Evolutionary conservation across 2,113 vertebrate species (phyloP), one percentile per base, ranked within the genome.

Genomic region (Procavia capensis): DNA sequence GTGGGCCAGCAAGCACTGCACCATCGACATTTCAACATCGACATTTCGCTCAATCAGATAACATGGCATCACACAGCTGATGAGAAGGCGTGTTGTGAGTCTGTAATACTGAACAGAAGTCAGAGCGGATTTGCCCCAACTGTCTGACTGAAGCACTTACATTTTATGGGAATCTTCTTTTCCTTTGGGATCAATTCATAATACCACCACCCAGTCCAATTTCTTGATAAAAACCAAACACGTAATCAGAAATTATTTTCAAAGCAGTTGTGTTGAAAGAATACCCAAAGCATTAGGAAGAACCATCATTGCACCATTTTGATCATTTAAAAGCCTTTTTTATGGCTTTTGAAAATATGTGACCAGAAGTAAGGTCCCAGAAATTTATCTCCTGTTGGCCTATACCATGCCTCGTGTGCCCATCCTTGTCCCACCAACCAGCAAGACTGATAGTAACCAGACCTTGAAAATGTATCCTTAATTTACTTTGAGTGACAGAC

Each of bases 181-280:
- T 50, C 59, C 96, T 31, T 66, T 57, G 75, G 34, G 19, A 93
- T 75, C 78, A 85, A 79, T 50, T 88, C 20, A 39, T 34, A 94
- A 76, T n/a, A 36, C 57, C 29, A 59, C 36, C 39, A 24, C 59
- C 43, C 36, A 91, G 50, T 91, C 85, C 57, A 5, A 5, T 63
- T 88, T 79, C 66, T 82, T 92, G 36, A 74, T 74, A 64, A 83
- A 76, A 75, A 93, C 24, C 41, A 89, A n/a, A 86, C 2, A 64
- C 10, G 47, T 0, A 41, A 75, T 83, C 66, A 85, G 59, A 90
- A 88, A 88, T 80, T 31, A 78, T 25, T 92, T 88, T 91, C 43
- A 80, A 95, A 85, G 41, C 45, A 70, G 45, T 39, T 97, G 57
- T 91, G 81, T 63, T 84, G 47, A 76, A 91, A 86, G 57, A 95